Evolutionary conservation across 1,140 invertebrate genomes (phyloP), one percentile per base, ranked within the genome.

Genomic region (Pseudoatta argentina): DNA sequence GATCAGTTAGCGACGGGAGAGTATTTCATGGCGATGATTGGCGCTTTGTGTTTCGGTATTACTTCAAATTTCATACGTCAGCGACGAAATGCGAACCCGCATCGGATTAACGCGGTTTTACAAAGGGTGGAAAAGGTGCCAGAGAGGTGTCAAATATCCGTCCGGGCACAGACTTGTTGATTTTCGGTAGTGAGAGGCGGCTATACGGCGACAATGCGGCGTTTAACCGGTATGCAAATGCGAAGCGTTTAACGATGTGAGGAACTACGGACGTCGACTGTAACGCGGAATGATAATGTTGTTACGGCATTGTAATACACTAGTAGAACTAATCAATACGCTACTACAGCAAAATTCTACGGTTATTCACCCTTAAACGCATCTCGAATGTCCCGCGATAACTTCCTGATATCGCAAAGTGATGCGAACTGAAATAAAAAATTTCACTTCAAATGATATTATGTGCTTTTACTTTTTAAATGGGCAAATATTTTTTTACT

Each of bases 181-280:
- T 82, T 82, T 82, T 82, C 67, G 34, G 66, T 44, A n/a, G 44
- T 12, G 27, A 39, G 18, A 21, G 24, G 18, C 5, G 18, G n/a
- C 53, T 57, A 2, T 24, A 27, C 34, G 57, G 21, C 44, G 34
- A 8, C 30, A 48, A 0, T 18, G 39, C 61, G 51, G 5, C 63
- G 24, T 82, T 81, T 44, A 30, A 82, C 34, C 24, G 51, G 53
- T 57, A 82, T 82, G 78, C 78, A 82, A 82, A 82, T 82, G 66
- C 34, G 16, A 30, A 18, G 18, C 34, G 79, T 73, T 82, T 73
- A 72, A 82, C 67, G 79, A 82, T 61, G 67, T 73, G 67, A 51
- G 66, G 39, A 21, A 73, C 53, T 81, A 59, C 39, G 27, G 39
- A 21, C 51, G 64, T 39, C 48, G 67, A 72, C 53, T 59, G 44